Conservation (phyloP, 2,888 invertebrate genomes). For the Pandemis cinnamomeana region DNA sequence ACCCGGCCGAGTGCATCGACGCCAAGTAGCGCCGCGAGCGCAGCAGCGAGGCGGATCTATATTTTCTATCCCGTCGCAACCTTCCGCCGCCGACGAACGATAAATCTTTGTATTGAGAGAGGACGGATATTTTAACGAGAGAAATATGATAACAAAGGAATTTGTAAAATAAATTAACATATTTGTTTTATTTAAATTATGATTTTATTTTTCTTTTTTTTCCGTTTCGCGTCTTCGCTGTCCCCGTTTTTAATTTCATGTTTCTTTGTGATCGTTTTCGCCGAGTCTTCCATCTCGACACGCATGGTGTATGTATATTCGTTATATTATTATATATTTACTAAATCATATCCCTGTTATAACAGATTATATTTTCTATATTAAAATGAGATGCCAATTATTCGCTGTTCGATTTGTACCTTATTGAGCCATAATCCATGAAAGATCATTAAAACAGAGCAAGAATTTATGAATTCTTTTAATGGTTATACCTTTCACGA, state of each 20-base stretch:
- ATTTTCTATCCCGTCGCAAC: slow-evolving; percentile 68
- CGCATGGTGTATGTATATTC: slow-evolving; percentile 70
- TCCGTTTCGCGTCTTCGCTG: slow-evolving; percentile 46
- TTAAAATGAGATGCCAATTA: slow-evolving; percentile 78
- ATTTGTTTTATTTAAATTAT: slow-evolving; percentile 81
- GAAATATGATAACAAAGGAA: slow-evolving; percentile 85
- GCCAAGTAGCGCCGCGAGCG: slow-evolving; percentile 72
- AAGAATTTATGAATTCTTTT: slow-evolving; percentile 71
- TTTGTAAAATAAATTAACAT: slow-evolving; percentile 84
- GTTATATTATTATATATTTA: slow-evolving; percentile 71
- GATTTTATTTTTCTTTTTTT: slow-evolving; percentile 58
- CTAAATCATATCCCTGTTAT: slow-evolving; percentile 75
- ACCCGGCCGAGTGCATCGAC: slow-evolving; percentile 81
- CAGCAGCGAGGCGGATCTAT: slow-evolving; percentile 44
- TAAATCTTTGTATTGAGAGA: slow-evolving; percentile 84
- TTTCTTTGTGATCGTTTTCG: slow-evolving; percentile 63
- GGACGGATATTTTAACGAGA: slow-evolving; percentile 83
- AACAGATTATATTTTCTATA: slow-evolving; percentile 79
- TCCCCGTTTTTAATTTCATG: slow-evolving; percentile 61
- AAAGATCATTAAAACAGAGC: slow-evolving; percentile 73
- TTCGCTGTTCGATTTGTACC: slow-evolving; percentile 77
- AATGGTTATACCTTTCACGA: slow-evolving; percentile 58
- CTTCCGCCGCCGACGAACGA: slow-evolving; percentile 78
- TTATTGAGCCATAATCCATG: slow-evolving; percentile 72
- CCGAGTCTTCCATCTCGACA: slow-evolving; percentile 50